These are phyloP conservation scores for Eidolon dupreanum DNA, from an alignment of 2,797 vertebrate species.

Conservation along the genomic window DNA sequence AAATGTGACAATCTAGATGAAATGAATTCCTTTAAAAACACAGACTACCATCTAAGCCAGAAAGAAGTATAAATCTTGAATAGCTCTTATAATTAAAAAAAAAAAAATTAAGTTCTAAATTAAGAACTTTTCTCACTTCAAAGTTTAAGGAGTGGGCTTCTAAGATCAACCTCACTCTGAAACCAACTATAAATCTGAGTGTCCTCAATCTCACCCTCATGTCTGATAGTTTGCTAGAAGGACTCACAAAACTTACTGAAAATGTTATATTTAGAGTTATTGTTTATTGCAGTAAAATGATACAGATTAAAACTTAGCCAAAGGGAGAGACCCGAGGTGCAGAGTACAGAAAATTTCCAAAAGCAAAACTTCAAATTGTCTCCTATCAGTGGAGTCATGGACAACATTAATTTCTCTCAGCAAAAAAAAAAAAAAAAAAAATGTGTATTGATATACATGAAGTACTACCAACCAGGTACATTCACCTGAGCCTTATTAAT, in stretches of 20 bases:
- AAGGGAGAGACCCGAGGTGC: background rate
- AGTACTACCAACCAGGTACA: background rate
- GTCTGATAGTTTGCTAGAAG: background rate
- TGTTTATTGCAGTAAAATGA: background rate
- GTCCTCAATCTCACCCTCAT: background rate
- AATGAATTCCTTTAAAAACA: background rate
- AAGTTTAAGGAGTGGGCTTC: background rate
- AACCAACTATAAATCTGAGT: background rate
- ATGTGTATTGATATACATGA: background rate
- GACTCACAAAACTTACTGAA: background rate
- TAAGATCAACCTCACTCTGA: background rate
- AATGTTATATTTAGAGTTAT: background rate
- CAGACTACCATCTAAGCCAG: background rate
- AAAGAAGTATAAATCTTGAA: background rate
- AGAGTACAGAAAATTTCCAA: background rate
- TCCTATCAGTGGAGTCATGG: background rate
- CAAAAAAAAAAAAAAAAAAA: too few species aligned
- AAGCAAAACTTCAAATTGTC: background rate
- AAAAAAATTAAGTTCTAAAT: background rate
- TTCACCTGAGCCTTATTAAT: background rate
- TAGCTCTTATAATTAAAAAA: background rate
- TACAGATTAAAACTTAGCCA: background rate
- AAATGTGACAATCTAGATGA: background rate
- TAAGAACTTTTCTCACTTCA: background rate
- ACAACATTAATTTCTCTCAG: background rate